These are phyloP conservation scores for Aethina tumida DNA, from an alignment of 1,140 invertebrate species.

Conservation along the genomic window DNA sequence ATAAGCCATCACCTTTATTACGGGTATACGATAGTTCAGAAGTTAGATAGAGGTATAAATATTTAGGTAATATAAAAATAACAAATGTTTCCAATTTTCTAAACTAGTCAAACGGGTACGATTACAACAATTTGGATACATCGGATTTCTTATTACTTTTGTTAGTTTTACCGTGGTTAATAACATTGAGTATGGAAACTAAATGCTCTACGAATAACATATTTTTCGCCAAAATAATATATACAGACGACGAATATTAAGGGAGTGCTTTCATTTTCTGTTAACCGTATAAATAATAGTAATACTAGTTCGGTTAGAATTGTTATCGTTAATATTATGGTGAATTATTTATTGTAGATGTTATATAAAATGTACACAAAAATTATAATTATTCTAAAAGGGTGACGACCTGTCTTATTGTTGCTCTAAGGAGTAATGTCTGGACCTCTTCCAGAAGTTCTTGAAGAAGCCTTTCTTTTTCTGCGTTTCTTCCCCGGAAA, in stretches of 20 bases:
- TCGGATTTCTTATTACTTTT: too few species aligned
- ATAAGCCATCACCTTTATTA: too few species aligned
- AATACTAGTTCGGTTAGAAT: conserved; percentile 24
- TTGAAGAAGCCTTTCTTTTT: conserved; percentile 78
- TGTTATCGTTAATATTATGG: too few species aligned
- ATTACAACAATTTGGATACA: too few species aligned
- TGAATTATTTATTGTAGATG: conserved; percentile 21
- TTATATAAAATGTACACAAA: conserved; percentile 28
- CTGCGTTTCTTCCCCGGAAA: conserved; percentile 57
- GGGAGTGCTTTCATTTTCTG: conserved; percentile 10
- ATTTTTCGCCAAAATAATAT: not conserved
- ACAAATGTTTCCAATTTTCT: too few species aligned
- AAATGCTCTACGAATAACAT: not conserved
- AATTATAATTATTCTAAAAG: conserved; percentile 9
- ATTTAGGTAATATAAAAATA: too few species aligned
- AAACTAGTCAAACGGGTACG: too few species aligned
- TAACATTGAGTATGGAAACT: not conserved
- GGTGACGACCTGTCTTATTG: conserved; percentile 38
- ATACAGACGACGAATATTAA: not conserved
- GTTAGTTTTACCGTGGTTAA: not conserved
- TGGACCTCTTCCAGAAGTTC: conserved; percentile 71
- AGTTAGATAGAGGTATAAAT: too few species aligned
- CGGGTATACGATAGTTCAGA: too few species aligned
- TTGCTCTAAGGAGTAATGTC: conserved; percentile 72
- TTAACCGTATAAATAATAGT: conserved; percentile 23